Evolutionary conservation across 2,113 vertebrate species (phyloP).

Genomic region (Rhabdomys dilectus): DNA sequence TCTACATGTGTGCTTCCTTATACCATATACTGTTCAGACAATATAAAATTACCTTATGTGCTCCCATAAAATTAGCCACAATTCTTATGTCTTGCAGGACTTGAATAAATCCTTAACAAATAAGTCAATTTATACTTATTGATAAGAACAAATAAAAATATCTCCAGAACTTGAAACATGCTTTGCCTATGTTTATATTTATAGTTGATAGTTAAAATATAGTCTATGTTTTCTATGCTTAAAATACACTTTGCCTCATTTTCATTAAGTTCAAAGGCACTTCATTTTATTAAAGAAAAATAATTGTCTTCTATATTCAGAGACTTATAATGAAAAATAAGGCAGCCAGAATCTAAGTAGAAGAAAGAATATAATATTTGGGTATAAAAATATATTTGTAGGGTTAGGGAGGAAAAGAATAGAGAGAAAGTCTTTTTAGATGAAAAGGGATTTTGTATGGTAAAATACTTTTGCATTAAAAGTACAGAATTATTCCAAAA

Average conservation of each 20-base stretch:
- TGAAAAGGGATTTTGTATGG: neutral
- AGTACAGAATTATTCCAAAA: neutral
- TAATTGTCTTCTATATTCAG: neutral
- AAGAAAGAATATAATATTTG: neutral
- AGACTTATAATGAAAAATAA: neutral
- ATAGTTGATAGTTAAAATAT: neutral
- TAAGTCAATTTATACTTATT: neutral
- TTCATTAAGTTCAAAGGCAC: neutral
- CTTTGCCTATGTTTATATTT: neutral
- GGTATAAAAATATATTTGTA: neutral
- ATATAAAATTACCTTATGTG: neutral
- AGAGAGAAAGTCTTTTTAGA: neutral
- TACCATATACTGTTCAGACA: neutral
- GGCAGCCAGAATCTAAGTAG: neutral
- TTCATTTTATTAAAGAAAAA: neutral
- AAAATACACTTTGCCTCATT: neutral
- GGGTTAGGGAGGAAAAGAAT: too few species aligned
- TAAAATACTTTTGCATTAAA: neutral
- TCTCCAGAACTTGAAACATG: neutral
- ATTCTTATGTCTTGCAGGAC: neutral
- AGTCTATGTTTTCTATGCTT: neutral
- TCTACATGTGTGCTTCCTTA: neutral
- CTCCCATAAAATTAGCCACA: neutral
- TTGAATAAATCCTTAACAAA: neutral
- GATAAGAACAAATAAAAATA: neutral